These are phyloP conservation scores for Asobara japonica DNA, from an alignment of 1,140 invertebrate genomes.

Conservation along the genomic window DNA sequence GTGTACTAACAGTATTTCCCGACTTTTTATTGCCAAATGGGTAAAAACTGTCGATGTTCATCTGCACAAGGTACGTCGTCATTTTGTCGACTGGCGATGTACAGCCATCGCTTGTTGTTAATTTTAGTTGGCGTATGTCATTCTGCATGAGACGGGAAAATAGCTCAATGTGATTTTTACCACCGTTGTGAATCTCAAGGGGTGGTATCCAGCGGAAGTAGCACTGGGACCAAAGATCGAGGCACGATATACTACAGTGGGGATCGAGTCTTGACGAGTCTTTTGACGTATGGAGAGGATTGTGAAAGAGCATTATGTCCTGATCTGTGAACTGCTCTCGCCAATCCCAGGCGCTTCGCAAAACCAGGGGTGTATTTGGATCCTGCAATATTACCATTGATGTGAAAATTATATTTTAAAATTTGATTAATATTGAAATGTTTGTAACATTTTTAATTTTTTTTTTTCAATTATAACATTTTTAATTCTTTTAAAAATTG, in stretches of 20 bases:
- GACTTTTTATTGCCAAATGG: constrained; percentile 61
- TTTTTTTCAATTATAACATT: no score
- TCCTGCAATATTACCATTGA: constrained; percentile 54
- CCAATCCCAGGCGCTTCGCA: constrained; percentile 87
- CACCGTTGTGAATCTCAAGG: constrained; percentile 82
- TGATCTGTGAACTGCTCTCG: constrained; percentile 81
- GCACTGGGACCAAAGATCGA: constrained; percentile 89
- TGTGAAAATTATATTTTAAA: constrained; percentile 20
- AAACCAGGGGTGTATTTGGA: constrained; percentile 68
- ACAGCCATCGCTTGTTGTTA: constrained; percentile 47
- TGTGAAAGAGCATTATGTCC: constrained; percentile 81
- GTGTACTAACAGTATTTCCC: constrained; percentile 55
- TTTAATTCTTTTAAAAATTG: no score
- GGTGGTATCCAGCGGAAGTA: constrained; percentile 89
- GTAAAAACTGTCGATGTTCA: constrained; percentile 64
- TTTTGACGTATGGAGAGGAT: constrained; percentile 74
- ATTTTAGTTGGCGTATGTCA: constrained; percentile 68
- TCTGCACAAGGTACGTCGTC: constrained; percentile 50
- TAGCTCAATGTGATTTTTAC: constrained; percentile 75
- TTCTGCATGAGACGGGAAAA: constrained; percentile 68
- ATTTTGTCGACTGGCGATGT: constrained; percentile 50
- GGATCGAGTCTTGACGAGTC: constrained; percentile 62
- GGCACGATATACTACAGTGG: constrained; percentile 66
- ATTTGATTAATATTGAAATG: not conserved
- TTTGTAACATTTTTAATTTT: no score